Conservation (phyloP, 1,140 invertebrate species). For the Lucilia sericata region DNA sequence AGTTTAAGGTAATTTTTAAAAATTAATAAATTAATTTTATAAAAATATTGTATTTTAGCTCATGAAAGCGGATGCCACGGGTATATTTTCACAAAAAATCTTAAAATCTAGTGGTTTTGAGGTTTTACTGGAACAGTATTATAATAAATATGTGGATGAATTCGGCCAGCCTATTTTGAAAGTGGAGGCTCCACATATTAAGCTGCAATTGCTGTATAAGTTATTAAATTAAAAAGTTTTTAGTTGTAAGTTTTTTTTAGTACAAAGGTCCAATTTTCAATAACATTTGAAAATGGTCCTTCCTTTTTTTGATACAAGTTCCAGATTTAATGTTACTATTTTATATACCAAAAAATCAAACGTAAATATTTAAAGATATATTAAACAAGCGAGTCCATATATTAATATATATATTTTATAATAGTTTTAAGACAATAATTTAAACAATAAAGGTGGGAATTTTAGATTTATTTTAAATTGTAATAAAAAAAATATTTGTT, state of each 20-base stretch:
- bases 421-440: slow-evolving; percentile 33
- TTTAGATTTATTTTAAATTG: not conserved
- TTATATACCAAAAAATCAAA: not conserved
- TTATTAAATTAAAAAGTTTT: slow-evolving; percentile 44
- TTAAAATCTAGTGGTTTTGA: slow-evolving; percentile 76
- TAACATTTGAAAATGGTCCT: too few species aligned
- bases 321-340: slow-evolving; percentile 13
- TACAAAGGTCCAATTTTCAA: too few species aligned
- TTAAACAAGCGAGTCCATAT: slow-evolving; percentile 1
- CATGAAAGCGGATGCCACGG: slow-evolving; percentile 83
- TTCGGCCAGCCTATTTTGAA: slow-evolving; percentile 71
- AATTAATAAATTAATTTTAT: not conserved
- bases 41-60: slow-evolving; percentile 68
- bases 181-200: slow-evolving; percentile 73
- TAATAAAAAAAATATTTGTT: too few species aligned
- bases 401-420: not conserved
- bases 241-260: too few species aligned
- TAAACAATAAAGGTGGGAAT: not conserved
- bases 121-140: slow-evolving; percentile 74
- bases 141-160: slow-evolving; percentile 75
- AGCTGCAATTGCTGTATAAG: slow-evolving; percentile 73
- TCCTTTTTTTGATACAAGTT: slow-evolving; percentile 8
- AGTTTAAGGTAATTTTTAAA: slow-evolving; percentile 73
- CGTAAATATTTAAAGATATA: not conserved
- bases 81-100: slow-evolving; percentile 81